phyloP scores from a whole-genome alignment of 2,888 invertebrate species.

The Cataglyphis cursor region DNA sequence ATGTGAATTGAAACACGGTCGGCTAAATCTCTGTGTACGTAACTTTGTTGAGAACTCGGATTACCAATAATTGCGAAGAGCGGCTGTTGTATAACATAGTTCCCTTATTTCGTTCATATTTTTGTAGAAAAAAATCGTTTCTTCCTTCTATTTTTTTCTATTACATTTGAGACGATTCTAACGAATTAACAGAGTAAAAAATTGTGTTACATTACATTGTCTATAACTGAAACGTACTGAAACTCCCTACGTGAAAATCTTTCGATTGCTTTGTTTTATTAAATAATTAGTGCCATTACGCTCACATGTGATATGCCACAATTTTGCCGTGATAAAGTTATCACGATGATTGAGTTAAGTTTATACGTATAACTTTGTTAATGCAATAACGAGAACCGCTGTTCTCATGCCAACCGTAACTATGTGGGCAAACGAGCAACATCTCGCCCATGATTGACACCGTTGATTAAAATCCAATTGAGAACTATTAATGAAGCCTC shows the following conservation, averaged over 20 bases:
- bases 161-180: neutral
- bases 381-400: slow-evolving; percentile 40
- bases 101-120: neutral
- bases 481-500: slow-evolving; percentile 48
- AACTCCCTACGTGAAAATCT: neutral
- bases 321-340: slow-evolving; percentile 43
- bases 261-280: slow-evolving; percentile 5
- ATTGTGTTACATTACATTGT: neutral
- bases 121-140: neutral
- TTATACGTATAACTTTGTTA: slow-evolving; percentile 52
- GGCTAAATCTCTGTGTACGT: neutral
- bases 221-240: neutral
- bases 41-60: neutral
- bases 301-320: slow-evolving; percentile 12
- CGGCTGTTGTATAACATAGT: neutral
- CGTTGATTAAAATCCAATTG: slow-evolving; percentile 42
- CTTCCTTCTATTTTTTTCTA: neutral
- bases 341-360: slow-evolving; percentile 49
- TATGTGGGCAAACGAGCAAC: slow-evolving; percentile 37
- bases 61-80: neutral
- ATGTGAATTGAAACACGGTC: neutral
- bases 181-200: neutral
- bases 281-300: slow-evolving; percentile 29
- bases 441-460: slow-evolving; percentile 45
- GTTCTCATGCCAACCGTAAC: slow-evolving; percentile 33